These are phyloP conservation scores for Thryonomys swinderianus DNA, from an alignment of 2,113 vertebrate genomes.

Conservation along the genomic window DNA sequence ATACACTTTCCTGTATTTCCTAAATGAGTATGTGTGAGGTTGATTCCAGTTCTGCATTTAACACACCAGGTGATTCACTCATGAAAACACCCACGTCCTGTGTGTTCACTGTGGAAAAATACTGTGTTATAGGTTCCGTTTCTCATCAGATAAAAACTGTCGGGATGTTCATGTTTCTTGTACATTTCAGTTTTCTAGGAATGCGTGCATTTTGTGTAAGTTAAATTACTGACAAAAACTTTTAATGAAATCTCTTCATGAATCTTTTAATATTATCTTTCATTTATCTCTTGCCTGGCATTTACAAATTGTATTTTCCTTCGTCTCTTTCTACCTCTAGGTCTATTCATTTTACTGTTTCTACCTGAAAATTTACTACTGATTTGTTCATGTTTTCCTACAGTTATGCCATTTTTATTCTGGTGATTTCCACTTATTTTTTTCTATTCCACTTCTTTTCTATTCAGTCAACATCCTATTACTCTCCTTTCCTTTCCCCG, in stretches of 20 bases:
- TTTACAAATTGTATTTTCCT: neutral
- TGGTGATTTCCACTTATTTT: neutral
- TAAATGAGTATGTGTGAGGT: neutral
- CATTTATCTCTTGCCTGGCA: neutral
- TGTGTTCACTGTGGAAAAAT: neutral
- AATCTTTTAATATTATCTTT: neutral
- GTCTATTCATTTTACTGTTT: neutral
- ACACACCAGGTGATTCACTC: neutral
- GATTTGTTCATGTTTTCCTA: neutral
- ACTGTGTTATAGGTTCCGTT: neutral
- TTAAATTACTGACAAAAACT: neutral
- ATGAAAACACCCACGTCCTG: neutral
- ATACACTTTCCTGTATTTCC: neutral
- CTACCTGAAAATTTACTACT: neutral
- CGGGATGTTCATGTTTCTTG: neutral
- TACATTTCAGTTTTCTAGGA: neutral
- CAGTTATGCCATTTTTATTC: neutral
- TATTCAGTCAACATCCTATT: too few species aligned
- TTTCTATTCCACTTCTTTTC: neutral
- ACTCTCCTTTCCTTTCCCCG: neutral
- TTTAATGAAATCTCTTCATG: neutral
- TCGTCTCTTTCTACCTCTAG: neutral
- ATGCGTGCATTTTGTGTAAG: neutral
- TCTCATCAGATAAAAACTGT: neutral
- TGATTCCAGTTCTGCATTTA: neutral